Conservation (phyloP, 2,888 invertebrate species). For the Tetragnatha montana region DNA sequence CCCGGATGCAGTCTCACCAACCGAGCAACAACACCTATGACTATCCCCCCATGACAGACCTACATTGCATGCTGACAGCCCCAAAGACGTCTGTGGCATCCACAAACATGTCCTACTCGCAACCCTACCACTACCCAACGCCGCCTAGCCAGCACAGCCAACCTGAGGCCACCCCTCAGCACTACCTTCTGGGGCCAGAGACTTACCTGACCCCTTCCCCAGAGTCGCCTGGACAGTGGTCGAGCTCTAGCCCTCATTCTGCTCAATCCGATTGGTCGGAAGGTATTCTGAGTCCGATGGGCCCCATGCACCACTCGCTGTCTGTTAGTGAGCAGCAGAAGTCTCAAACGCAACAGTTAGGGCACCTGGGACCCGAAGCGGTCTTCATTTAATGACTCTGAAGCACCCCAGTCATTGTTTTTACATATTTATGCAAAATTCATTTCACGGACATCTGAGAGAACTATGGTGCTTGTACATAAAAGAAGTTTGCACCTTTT, state of each 20-base stretch:
- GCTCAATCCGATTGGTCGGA: slow-evolving; percentile 96
- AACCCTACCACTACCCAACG: slow-evolving; percentile 83
- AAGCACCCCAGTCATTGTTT: slow-evolving; percentile 30
- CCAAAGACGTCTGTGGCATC: slow-evolving; percentile 73
- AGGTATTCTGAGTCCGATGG: slow-evolving; percentile 84
- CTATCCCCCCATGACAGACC: slow-evolving; percentile 72
- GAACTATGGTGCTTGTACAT: slow-evolving; percentile 53
- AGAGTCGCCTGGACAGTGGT: slow-evolving; percentile 97
- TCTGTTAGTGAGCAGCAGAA: slow-evolving; percentile 62
- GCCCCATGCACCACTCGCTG: slow-evolving; percentile 64
- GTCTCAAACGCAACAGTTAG: slow-evolving; percentile 60
- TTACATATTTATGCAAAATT: slow-evolving; percentile 20
- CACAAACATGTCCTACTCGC: slow-evolving; percentile 52
- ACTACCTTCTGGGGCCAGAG: slow-evolving; percentile 83
- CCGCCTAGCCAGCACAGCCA: slow-evolving; percentile 87
- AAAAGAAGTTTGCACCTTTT: slow-evolving; percentile 10
- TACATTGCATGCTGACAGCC: slow-evolving; percentile 74
- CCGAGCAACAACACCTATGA: slow-evolving; percentile 75
- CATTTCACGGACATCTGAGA: slow-evolving; percentile 24
- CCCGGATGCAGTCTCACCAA: slow-evolving; percentile 64
- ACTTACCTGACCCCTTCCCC: slow-evolving; percentile 97
- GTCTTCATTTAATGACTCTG: slow-evolving; percentile 65
- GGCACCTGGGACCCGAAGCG: slow-evolving; percentile 67
- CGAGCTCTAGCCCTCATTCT: slow-evolving; percentile 94
- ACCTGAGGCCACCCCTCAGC: slow-evolving; percentile 82